phyloP scores from a whole-genome alignment of 2,113 vertebrate genomes.

The Butorides virescens region DNA sequence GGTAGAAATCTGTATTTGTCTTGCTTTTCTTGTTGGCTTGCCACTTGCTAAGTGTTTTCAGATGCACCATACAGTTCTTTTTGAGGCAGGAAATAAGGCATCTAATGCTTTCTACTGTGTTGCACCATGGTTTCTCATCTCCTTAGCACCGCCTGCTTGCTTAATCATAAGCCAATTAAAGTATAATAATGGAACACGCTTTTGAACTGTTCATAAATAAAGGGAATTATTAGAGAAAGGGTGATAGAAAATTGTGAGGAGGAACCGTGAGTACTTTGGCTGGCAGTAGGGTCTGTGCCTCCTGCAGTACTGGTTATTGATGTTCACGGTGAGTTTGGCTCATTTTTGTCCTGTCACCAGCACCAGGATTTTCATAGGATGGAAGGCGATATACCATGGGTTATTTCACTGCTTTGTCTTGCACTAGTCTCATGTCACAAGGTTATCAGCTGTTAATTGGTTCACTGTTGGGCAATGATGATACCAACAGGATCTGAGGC shows the following conservation, averaged over 20 bases:
- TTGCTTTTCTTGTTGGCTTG: background rate
- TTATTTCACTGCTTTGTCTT: background rate
- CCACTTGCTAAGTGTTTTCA: background rate
- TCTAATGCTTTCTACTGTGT: background rate
- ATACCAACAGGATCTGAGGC: background rate
- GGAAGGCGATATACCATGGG: background rate
- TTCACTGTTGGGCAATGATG: background rate
- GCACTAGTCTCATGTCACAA: background rate
- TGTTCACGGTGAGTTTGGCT: background rate
- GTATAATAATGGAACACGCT: constrained; percentile 4
- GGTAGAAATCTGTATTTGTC: background rate
- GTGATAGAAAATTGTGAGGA: background rate
- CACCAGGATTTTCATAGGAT: background rate
- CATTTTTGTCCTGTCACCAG: background rate
- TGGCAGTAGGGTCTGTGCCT: background rate
- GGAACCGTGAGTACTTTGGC: background rate
- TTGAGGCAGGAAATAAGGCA: background rate
- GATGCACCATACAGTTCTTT: background rate
- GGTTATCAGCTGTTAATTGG: background rate
- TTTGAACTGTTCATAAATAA: constrained; percentile 28
- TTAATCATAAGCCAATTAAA: constrained; percentile 56
- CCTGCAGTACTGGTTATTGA: background rate
- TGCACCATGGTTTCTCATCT: background rate
- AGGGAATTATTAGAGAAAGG: background rate
- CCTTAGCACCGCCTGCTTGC: constrained; percentile 24